Conservation (phyloP, 2,113 vertebrate species). For the Odontesthes bonariensis region DNA sequence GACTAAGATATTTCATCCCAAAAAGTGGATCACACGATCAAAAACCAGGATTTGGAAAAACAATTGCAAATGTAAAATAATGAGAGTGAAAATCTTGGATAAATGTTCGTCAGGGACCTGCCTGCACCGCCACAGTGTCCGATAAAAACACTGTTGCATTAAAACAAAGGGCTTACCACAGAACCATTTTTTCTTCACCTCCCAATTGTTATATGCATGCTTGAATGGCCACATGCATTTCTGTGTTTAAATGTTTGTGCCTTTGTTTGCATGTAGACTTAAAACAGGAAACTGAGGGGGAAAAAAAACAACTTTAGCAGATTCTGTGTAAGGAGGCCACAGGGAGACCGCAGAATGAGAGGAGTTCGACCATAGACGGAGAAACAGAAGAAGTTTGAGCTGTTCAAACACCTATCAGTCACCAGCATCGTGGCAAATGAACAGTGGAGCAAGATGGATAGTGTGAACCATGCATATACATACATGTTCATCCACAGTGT, state of each 20-base stretch:
- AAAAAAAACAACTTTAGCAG: constrained; percentile 26
- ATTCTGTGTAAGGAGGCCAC: constrained; percentile 59
- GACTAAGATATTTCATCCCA: background rate
- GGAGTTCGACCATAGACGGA: constrained; percentile 35
- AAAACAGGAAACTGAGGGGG: constrained; percentile 45
- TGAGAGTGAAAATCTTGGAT: background rate
- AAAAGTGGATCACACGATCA: background rate
- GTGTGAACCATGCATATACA: background rate
- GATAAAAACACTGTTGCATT: background rate
- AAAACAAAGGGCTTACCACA: constrained; percentile 17
- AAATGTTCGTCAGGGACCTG: background rate
- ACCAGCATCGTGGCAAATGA: constrained; percentile 19
- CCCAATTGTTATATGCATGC: constrained; percentile 28
- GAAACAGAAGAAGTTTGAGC: constrained; percentile 45
- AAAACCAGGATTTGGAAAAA: background rate
- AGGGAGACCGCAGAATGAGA: constrained; percentile 51
- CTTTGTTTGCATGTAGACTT: constrained; percentile 30
- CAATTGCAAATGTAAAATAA: background rate
- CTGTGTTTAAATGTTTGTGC: constrained; percentile 44
- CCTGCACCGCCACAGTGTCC: background rate
- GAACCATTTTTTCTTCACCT: constrained; percentile 33
- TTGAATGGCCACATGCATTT: constrained; percentile 26
- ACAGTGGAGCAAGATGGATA: constrained; percentile 14
- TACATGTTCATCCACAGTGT: background rate
- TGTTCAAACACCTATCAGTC: constrained; percentile 19